phyloP scores from a whole-genome alignment of 1,140 invertebrate species.

The Macrobrachium rosenbergii region DNA sequence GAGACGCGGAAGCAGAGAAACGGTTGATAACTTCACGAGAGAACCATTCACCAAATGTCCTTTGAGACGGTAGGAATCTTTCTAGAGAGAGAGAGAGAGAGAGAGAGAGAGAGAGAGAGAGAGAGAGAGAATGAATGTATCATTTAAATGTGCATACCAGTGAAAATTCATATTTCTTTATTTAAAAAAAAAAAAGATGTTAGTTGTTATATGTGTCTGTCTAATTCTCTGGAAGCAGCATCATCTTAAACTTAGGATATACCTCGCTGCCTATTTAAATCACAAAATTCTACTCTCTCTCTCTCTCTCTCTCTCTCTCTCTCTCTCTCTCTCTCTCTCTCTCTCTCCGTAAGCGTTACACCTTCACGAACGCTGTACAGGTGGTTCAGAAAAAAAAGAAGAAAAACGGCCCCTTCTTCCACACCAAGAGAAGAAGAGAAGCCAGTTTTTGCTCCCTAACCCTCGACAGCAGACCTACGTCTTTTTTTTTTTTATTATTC shows the following conservation, averaged over 20 bases:
- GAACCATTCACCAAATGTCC: too few species aligned
- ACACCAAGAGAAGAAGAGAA: constrained; percentile 26
- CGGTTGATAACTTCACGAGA: too few species aligned
- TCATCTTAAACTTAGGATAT: background rate
- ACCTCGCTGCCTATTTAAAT: too few species aligned
- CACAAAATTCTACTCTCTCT: too few species aligned
- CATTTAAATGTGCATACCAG: background rate
- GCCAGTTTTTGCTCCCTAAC: constrained; percentile 44
- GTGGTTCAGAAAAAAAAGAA: constrained; percentile 26
- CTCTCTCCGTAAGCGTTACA: background rate
- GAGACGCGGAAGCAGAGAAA: too few species aligned
- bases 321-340: too few species aligned
- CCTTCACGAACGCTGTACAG: constrained; percentile 26
- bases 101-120: constrained; percentile 28
- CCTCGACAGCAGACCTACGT: constrained; percentile 9
- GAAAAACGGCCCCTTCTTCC: background rate
- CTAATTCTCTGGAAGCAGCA: background rate
- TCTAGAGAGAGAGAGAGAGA: constrained; percentile 23
- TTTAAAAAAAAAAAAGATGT: too few species aligned
- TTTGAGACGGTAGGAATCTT: too few species aligned
- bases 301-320: too few species aligned
- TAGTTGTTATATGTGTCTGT: too few species aligned
- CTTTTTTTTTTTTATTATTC: constrained; percentile 33
- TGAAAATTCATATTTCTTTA: too few species aligned
- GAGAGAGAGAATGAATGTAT: background rate